A percentile compares a stretch with the other conserved stretches of the same genome.
Conservation (phyloP, 2,888 invertebrate genomes). For the Synanthedon andrenaeformis region DNA sequence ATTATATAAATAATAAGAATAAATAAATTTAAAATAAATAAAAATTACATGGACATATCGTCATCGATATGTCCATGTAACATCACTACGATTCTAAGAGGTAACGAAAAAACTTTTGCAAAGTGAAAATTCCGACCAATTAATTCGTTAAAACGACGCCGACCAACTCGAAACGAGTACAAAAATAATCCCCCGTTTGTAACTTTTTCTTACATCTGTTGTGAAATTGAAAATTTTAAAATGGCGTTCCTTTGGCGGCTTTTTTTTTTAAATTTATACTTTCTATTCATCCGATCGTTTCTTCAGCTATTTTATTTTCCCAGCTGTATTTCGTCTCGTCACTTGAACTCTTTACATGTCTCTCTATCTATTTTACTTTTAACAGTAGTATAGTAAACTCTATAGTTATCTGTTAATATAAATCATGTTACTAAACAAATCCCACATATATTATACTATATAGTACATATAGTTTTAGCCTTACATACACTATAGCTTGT, state of each 20-base stretch:
- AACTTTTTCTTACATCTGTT: slow-evolving; percentile 1
- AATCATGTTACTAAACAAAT: too few species aligned
- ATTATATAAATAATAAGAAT: too few species aligned
- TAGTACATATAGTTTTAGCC: too few species aligned
- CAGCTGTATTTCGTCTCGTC: too few species aligned
- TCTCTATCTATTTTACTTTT: too few species aligned
- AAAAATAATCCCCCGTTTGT: background rate
- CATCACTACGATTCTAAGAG: background rate
- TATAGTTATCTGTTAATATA: too few species aligned
- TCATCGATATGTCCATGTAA: background rate
- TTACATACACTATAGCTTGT: too few species aligned
- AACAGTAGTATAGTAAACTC: too few species aligned
- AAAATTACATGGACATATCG: too few species aligned
- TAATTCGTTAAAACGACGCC: slow-evolving; percentile 26
- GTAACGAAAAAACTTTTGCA: slow-evolving; percentile 5
- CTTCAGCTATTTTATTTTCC: background rate
- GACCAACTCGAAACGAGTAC: background rate
- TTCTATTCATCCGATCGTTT: background rate
- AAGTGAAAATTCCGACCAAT: slow-evolving; percentile 36
- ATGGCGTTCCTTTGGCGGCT: background rate
- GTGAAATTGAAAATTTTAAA: background rate
- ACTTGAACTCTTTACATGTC: too few species aligned
- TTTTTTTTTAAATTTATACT: background rate
- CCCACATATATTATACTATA: too few species aligned
- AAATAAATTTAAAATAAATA: too few species aligned